These are phyloP conservation scores for Ptilonorhynchus violaceus DNA, from an alignment of 2,113 vertebrate genomes.

Conservation along the genomic window DNA sequence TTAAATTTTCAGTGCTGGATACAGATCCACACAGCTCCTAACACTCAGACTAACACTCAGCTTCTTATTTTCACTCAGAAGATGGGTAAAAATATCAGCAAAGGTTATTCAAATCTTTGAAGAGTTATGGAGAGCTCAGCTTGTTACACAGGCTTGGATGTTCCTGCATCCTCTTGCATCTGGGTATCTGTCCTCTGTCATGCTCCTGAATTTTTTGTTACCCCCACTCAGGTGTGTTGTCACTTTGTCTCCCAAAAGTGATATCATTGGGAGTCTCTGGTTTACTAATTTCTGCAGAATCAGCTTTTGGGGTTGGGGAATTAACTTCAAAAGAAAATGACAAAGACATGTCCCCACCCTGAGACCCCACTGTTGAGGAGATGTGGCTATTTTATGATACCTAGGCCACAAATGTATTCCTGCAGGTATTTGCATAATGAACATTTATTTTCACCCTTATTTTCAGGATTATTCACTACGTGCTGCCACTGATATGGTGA, in stretches of 20 bases:
- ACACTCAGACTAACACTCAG: neutral
- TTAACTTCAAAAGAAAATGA: neutral
- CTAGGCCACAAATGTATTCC: neutral
- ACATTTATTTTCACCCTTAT: neutral
- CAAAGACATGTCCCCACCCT: fast-evolving
- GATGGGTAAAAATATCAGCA: neutral
- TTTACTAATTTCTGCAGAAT: neutral
- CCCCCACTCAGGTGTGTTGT: neutral
- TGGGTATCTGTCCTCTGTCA: neutral
- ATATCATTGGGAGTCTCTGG: neutral
- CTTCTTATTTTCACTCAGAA: neutral
- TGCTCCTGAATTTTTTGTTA: neutral
- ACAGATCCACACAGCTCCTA: neutral
- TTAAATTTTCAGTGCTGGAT: neutral
- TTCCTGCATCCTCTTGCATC: neutral
- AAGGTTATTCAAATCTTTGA: neutral
- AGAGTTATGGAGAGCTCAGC: neutral
- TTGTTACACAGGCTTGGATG: neutral
- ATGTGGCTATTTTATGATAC: neutral
- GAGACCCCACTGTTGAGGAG: neutral
- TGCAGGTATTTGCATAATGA: neutral
- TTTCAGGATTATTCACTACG: neutral
- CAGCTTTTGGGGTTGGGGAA: neutral
- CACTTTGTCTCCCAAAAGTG: neutral
- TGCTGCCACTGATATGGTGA: neutral